Evolutionary conservation across 2,797 vertebrate species (phyloP).

Genomic region (Acomys russatus): DNA sequence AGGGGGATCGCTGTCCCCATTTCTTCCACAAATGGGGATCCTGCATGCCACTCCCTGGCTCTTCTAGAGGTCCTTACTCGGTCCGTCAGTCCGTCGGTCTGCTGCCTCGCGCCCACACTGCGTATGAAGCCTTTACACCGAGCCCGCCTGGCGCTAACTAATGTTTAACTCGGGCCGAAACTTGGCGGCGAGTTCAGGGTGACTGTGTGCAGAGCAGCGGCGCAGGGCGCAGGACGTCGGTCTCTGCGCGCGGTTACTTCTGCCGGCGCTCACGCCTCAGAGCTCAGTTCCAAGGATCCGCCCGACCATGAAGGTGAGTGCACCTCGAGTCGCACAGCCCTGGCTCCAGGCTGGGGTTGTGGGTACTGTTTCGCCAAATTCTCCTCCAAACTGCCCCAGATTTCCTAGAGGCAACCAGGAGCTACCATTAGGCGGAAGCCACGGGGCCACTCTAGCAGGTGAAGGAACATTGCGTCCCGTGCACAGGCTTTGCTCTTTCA

Average conservation of each 20-base stretch:
- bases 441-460: slow-evolving; percentile 61
- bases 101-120: not conserved
- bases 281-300: slow-evolving; percentile 39
- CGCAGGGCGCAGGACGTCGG: slow-evolving; percentile 19
- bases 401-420: not conserved
- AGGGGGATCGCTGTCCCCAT: no score
- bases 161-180: slow-evolving; percentile 82
- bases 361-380: not conserved
- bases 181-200: slow-evolving; percentile 52
- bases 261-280: slow-evolving; percentile 1
- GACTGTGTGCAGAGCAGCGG: slow-evolving; percentile 44
- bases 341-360: not conserved
- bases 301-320: slow-evolving; percentile 85
- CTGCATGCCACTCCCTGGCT: not conserved
- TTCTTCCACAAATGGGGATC: not conserved
- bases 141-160: slow-evolving; percentile 64
- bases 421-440: not conserved
- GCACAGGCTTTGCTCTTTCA: not conserved
- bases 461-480: slow-evolving; percentile 23
- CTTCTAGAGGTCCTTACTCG: not conserved
- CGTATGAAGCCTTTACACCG: not conserved
- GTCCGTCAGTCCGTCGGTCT: not conserved
- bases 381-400: not conserved
- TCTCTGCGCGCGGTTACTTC: slow-evolving; percentile 22
- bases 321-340: not conserved